Conservation (phyloP, 2,797 vertebrate species). For the Taeniopygia guttata region DNA sequence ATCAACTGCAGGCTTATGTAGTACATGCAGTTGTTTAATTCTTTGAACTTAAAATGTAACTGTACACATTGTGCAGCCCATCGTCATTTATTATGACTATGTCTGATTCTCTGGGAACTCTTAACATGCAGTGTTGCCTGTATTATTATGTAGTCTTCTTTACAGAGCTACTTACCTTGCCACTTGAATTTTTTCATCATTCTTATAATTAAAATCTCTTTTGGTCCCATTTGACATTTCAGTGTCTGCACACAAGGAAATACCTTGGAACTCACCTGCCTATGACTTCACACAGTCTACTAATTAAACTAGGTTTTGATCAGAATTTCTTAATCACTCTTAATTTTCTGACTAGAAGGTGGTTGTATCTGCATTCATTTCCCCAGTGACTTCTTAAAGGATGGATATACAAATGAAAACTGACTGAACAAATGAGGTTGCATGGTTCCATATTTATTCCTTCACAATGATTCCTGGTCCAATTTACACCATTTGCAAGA, state of each 20-base stretch:
- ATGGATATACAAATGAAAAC: slow-evolving; percentile 33
- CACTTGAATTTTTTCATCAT: not conserved
- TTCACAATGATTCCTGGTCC: not conserved
- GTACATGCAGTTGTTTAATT: not conserved
- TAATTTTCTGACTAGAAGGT: slow-evolving; percentile 39
- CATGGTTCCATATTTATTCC: slow-evolving; percentile 7
- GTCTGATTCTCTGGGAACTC: not conserved
- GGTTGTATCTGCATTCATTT: not conserved
- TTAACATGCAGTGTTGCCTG: not conserved
- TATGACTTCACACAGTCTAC: slow-evolving; percentile 15
- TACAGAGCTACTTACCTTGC: not conserved
- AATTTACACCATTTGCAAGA: not conserved
- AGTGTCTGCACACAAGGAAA: slow-evolving; percentile 30
- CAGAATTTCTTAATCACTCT: not conserved
- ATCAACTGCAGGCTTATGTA: not conserved
- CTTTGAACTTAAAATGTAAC: not conserved
- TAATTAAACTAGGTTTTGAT: slow-evolving; percentile 54
- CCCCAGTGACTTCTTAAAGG: slow-evolving; percentile 21
- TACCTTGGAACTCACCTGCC: not conserved
- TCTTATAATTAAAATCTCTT: slow-evolving; percentile 30
- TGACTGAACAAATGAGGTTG: slow-evolving; percentile 32
- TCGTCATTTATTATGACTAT: not conserved
- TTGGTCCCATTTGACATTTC: slow-evolving; percentile 26
- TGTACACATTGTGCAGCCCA: not conserved
- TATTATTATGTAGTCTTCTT: not conserved